Percentiles rank a stretch among this genome's conserved stretches.
Conservation (phyloP, 2,888 invertebrate species). For the Erebia aethiops region DNA sequence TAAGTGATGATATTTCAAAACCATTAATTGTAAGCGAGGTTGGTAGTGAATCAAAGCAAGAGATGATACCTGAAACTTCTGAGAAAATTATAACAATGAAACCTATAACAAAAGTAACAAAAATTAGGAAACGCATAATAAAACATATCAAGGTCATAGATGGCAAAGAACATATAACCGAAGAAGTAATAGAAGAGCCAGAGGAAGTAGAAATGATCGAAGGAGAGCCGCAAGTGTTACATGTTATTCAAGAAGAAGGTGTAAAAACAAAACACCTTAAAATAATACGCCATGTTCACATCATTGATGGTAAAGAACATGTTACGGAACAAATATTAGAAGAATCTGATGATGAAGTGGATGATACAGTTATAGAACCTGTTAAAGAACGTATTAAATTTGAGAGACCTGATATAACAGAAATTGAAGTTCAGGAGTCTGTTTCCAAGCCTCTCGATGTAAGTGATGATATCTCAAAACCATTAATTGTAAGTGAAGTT, state of each 20-base stretch:
- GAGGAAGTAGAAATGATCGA: constrained; percentile 88
- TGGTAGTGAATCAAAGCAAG: not conserved
- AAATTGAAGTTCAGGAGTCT: not conserved
- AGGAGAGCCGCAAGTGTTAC: constrained; percentile 72
- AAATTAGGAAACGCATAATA: constrained; percentile 86
- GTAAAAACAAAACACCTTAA: constrained; percentile 69
- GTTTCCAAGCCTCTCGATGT: not conserved
- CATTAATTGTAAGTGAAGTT: not conserved
- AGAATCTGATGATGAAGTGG: constrained; percentile 89
- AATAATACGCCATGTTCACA: constrained; percentile 87
- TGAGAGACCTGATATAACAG: constrained; percentile 9
- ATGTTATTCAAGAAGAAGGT: constrained; percentile 51
- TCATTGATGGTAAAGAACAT: constrained; percentile 91
- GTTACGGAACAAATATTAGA: constrained; percentile 90
- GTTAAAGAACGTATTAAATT: not conserved
- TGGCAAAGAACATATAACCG: constrained; percentile 91
- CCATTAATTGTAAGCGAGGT: not conserved
- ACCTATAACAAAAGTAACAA: too few species aligned
- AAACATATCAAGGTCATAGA: constrained; percentile 90
- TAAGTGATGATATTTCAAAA: not conserved
- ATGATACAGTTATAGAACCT: too few species aligned
- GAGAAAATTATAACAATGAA: not conserved
- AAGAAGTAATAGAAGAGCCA: constrained; percentile 93
- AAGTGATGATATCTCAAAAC: not conserved
- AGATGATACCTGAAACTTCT: not conserved